A percentile compares a stretch with the other conserved stretches of the same genome.
These are phyloP conservation scores for Hydropotes inermis DNA, from an alignment of 2,113 vertebrate genomes.

Conservation along the genomic window DNA sequence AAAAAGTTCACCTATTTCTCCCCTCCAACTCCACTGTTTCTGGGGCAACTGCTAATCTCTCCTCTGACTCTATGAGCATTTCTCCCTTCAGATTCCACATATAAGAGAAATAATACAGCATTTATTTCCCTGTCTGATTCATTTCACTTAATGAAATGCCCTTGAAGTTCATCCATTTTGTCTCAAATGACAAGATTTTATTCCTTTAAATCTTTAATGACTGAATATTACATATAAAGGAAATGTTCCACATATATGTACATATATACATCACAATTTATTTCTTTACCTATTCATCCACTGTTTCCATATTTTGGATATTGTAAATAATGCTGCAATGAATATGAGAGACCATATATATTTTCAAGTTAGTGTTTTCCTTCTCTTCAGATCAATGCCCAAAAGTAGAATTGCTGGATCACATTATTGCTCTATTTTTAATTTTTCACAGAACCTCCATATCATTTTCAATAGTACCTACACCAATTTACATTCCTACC, in stretches of 20 bases:
- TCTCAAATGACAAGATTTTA: not conserved
- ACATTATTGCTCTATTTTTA: not conserved
- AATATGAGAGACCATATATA: not conserved
- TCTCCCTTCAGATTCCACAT: not conserved
- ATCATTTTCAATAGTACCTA: not conserved
- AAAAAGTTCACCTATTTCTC: not conserved
- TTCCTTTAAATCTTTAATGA: not conserved
- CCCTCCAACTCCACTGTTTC: not conserved
- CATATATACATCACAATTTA: not conserved
- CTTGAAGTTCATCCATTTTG: not conserved
- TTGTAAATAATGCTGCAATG: not conserved
- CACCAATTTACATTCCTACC: not conserved
- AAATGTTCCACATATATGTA: not conserved
- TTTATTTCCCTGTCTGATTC: not conserved
- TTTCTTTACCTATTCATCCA: not conserved
- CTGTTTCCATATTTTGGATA: not conserved
- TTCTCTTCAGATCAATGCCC: not conserved
- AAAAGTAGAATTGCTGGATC: not conserved
- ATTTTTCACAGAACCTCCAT: not conserved
- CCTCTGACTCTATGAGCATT: not conserved
- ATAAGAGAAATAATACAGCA: not conserved
- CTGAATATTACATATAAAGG: not conserved
- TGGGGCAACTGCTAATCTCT: not conserved
- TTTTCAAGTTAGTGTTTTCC: not conserved
- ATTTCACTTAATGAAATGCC: not conserved